These are phyloP conservation scores for Pristis pectinata DNA, from an alignment of 2,797 vertebrate genomes.

Conservation along the genomic window DNA sequence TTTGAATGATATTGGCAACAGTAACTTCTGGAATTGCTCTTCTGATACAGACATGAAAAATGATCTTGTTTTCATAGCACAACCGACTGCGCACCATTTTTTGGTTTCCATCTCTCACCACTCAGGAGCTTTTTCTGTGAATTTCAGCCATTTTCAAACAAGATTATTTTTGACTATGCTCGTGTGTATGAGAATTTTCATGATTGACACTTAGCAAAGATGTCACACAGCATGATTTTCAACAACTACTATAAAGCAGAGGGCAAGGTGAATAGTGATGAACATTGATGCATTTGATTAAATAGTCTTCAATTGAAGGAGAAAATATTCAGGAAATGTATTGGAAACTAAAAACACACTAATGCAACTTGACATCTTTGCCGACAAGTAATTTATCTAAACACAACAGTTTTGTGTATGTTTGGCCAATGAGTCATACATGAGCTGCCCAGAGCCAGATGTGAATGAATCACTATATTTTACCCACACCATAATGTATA, in stretches of 20 bases:
- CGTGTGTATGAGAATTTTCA: background rate
- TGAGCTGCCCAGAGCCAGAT: background rate
- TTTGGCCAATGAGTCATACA: background rate
- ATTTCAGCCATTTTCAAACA: background rate
- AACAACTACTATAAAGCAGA: background rate
- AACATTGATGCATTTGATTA: background rate
- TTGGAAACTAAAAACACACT: background rate
- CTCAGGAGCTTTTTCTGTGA: background rate
- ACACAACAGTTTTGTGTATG: background rate
- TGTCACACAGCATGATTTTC: background rate
- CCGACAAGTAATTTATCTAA: background rate
- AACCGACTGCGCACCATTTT: background rate
- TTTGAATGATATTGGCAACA: background rate
- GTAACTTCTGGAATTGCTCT: background rate
- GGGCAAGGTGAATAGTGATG: background rate
- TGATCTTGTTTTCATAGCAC: background rate
- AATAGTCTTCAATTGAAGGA: background rate
- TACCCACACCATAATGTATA: background rate
- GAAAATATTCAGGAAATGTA: background rate
- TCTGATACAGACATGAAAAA: background rate
- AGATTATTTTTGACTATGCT: background rate
- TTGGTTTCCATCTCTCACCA: background rate
- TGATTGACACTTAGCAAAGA: background rate
- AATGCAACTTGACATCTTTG: conserved; percentile 20
- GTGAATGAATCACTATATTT: background rate